Evolutionary conservation across 2,113 vertebrate genomes (phyloP).

Genomic region (Microtus richardsoni): DNA sequence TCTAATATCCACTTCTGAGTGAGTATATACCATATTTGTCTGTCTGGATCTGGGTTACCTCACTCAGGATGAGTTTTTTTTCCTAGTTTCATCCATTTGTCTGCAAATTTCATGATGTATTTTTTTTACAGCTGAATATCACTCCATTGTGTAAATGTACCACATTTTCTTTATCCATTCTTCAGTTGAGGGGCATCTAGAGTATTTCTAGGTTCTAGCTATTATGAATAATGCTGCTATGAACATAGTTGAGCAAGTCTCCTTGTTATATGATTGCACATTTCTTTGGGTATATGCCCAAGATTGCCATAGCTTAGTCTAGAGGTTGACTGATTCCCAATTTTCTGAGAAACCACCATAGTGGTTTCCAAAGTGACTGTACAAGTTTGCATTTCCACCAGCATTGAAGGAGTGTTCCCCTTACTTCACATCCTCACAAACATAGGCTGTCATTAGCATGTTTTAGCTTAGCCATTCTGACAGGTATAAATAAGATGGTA

Average conservation of each 20-base stretch:
- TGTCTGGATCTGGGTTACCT: neutral
- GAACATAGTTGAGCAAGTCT: neutral
- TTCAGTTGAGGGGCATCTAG: neutral
- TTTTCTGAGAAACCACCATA: neutral
- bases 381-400: neutral
- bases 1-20: neutral
- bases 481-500: neutral
- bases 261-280: neutral
- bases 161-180: neutral
- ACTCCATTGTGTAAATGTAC: neutral
- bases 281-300: neutral
- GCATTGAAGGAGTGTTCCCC: neutral
- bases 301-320: neutral
- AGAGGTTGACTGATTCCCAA: neutral
- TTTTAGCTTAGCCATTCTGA: too few relatives aligned
- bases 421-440: neutral
- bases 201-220: neutral
- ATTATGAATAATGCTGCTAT: neutral
- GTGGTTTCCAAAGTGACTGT: neutral
- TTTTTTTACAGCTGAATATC: neutral
- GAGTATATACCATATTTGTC: neutral
- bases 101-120: neutral
- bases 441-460: neutral
- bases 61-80: neutral
- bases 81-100: neutral